Base-by-base conservation (phyloP, 2,113 vertebrate genomes). In the Rostratula benghalensis region DNA sequence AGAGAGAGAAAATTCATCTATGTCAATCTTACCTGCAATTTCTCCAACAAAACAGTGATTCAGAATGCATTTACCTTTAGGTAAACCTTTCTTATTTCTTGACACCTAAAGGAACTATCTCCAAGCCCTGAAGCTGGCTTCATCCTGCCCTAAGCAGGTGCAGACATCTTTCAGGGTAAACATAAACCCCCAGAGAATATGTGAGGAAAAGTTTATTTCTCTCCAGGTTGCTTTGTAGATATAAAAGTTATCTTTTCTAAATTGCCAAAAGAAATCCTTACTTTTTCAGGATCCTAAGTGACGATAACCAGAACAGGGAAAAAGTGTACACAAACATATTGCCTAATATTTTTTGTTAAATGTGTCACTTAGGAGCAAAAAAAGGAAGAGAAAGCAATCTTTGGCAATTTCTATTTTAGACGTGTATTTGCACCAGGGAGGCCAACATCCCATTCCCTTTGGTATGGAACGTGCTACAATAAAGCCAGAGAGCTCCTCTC, bases 31-130 rank as follows among this genome's bases (percentile, higher is more conserved):
- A 85, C 61, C 48, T 65, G 27, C 19, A 61, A 53, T 92, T 96
- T 96, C 53, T 61, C 56, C 45, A 87, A 86, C 13, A 85, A 87
- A 96, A 85, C 46, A 88, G 90, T 70, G 33, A 89, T 74, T 91
- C 60, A 53, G 21, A 54, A 65, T 24, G 83, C 68, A 80, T 61
- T 90, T 96, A 78, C 33, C 67, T 65, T 81, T 83, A 56, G 19
- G 59, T n/a, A 92, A 41, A 64, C 27, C 54, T 87, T 87, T 73
- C 79, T 87, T 43, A 71, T 93, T 96, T 91, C 45, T 97, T 95
- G 46, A 3, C n/a, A 88, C 31, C 46, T 71, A 67, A 93, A 96
- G 71, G 73, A 89, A 54, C 11, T 2, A 75, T 78, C 54, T 92
- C 71, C 71, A 95, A 91, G 73, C 77, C 43, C 28, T 87, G 73